A percentile compares a stretch with the other conserved stretches of the same genome.
phyloP scores from a whole-genome alignment of 2,888 invertebrate species.

The Mantis religiosa region DNA sequence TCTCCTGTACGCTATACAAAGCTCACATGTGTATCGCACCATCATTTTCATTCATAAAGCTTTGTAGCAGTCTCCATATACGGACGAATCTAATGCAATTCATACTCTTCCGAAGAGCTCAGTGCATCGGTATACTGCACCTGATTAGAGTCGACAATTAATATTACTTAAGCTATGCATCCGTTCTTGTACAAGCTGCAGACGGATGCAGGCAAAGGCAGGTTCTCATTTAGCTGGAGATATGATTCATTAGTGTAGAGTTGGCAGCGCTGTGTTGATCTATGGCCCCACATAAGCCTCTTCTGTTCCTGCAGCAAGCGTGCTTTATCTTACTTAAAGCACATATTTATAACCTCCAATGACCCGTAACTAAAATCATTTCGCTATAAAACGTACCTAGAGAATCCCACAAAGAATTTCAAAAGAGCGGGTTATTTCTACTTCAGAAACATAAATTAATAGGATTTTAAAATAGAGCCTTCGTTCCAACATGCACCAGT shows the following conservation, averaged over 20 bases:
- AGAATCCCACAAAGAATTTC: neutral
- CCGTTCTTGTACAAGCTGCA: neutral
- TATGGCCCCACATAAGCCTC: neutral
- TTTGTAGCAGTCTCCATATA: neutral
- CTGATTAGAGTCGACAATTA: neutral
- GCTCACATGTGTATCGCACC: too few relatives aligned
- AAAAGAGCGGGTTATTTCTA: neutral
- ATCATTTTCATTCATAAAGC: neutral
- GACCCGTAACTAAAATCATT: conserved; percentile 18
- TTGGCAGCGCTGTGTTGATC: neutral
- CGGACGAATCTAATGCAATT: neutral
- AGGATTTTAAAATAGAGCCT: too few relatives aligned
- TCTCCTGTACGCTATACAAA: too few relatives aligned
- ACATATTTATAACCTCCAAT: conserved; percentile 21
- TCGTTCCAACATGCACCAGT: too few relatives aligned
- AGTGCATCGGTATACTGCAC: neutral
- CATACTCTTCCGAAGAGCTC: too few relatives aligned
- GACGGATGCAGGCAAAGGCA: neutral
- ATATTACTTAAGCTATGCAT: neutral
- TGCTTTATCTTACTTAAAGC: conserved; percentile 18
- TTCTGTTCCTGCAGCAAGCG: neutral
- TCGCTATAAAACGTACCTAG: neutral
- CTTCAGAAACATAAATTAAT: too few relatives aligned
- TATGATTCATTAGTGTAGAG: neutral
- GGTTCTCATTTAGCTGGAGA: neutral